Base-by-base conservation (phyloP, 2,113 vertebrate genomes). In the Talpa occidentalis region DNA sequence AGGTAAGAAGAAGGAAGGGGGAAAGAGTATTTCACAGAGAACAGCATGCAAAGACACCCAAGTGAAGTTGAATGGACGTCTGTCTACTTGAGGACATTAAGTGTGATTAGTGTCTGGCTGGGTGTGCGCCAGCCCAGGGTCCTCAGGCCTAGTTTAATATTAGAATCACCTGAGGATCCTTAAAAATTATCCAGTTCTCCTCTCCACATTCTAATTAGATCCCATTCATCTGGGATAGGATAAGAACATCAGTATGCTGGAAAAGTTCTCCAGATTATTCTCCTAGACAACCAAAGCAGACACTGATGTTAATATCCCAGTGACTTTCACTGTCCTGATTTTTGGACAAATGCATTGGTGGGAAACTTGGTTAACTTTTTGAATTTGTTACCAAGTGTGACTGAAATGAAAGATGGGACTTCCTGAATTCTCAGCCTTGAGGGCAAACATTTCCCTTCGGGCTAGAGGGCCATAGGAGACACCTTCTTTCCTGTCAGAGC, bases 361-460 rank as follows among this genome's bases (percentile, higher is more conserved):
- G 92, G 49, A 72, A 90, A 95, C 91, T 95, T 4, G 28, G 88
- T 66, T 40, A 88, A 73, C 49, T 97, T 95, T 86, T 96, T 37
- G 40, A 66, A 85, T 92, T 84, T 66, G 60, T 94, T 93, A 37
- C 60, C n/a, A 37, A 35, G 35, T 67, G 9, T 59, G 78, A 67
- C 88, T 86, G n/a, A 82, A 95, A 28, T 44, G 40, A 44, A 83
- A 44, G 30, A n/a, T 66, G 49, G 93, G 52, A 79, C 60, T 92
- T 92, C 59, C 30, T 9, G 52, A 94, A 30, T 28, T 66, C 35
- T 95, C 84, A 81, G 84, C 95, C 94, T 93, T 2, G n/a, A 95
- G 94, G 90, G 90, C 85, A 95, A 40, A 92, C 67, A 92, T 93
- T 93, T 94, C 92, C 90, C 92, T 96, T 92, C 74, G 80, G 94